Evolutionary conservation across 2,888 invertebrate species (phyloP), one percentile per base, ranked within the genome.

Genomic region (Spisula solida): DNA sequence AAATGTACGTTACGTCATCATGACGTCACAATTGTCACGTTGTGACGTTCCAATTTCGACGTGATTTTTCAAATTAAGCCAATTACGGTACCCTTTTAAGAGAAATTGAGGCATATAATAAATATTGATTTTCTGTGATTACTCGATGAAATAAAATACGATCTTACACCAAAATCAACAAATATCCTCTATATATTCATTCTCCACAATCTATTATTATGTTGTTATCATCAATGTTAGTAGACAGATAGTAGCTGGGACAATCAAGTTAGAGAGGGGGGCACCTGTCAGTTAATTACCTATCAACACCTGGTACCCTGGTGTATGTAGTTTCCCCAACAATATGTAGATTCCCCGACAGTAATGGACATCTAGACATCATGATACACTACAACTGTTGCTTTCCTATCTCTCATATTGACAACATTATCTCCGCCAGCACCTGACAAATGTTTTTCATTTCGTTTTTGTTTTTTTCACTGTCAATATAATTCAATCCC

Each of bases 281-380:
- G 34, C 90, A 90, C 90, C 90, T 90, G 90, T 87, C 85, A 48
- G 56, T 80, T 88, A 88, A 88, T 88, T 88, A 88, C 31, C 84
- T 60, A 79, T 83, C 84, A 79, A 81, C 87, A 88, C 87, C 87
- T 88, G 87, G 87, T 70, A 25, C 48, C 55, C 81, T 48, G 66
- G 34, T 31, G 31, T 51, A 56, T 18, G 55, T 29, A 55, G 79
- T 60, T 31, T 14, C 41, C n/a, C n/a, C n/a, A n/a, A n/a, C n/a
- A n/a, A n/a, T n/a, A n/a, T 85, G 85, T 51, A 56, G 55, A 51
- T 41, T 8, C 8, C 41, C 41, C 41, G 41, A 41, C 41, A 41
- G 41, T 85, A 55, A 51, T 51, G 31, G 34, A 75, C 51, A 48
- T 48, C 51, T 51, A 83, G 75, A 29, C 75, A n/a, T 75, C 47